Percentiles rank a stretch among this genome's conserved stretches.
Conservation (phyloP, 1,140 invertebrate species). For the Caerostris darwini region DNA sequence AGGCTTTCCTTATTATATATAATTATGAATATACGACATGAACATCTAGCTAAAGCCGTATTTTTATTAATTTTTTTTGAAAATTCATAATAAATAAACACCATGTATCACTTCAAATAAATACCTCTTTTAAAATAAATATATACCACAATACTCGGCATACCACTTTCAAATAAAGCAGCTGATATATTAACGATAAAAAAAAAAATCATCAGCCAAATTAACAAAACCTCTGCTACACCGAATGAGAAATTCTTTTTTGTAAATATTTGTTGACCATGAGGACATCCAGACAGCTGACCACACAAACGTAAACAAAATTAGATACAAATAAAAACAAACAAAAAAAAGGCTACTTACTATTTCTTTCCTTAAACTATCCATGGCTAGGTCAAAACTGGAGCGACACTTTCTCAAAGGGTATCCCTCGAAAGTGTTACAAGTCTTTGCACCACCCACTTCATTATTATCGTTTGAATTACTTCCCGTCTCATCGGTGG, state of each 20-base stretch:
- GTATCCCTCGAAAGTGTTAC: constrained; percentile 37
- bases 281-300: not conserved
- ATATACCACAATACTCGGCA: too few species aligned
- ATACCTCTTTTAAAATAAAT: too few species aligned
- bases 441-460: not conserved
- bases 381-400: constrained; percentile 75
- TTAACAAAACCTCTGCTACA: not conserved
- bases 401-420: constrained; percentile 73
- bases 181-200: not conserved
- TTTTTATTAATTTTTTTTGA: too few species aligned
- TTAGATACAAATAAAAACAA: not conserved
- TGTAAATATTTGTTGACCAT: not conserved
- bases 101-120: too few species aligned
- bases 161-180: too few species aligned
- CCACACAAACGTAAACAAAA: not conserved
- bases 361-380: constrained; percentile 75
- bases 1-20: too few species aligned
- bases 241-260: not conserved
- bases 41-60: too few species aligned
- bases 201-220: not conserved
- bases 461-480: not conserved
- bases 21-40: too few species aligned
- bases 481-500: not conserved
- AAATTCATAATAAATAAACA: too few species aligned
- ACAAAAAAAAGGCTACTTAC: constrained; percentile 58